phyloP scores from a whole-genome alignment of 92 coral and sea anemone species.

The Diadumene lineata region DNA sequence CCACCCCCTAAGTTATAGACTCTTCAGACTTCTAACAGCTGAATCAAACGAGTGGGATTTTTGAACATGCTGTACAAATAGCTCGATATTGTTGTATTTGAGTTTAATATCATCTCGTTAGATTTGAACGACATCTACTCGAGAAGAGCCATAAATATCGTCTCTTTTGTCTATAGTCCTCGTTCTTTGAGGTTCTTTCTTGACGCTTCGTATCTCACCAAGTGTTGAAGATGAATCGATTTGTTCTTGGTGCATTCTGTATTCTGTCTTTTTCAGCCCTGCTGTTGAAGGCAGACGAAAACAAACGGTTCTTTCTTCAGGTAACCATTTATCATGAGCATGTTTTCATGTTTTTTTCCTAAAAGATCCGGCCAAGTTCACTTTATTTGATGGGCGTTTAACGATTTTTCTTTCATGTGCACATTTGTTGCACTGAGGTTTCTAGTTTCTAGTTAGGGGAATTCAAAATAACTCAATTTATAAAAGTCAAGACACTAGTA shows the following conservation, averaged over 20 bases:
- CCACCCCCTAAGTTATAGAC: too few relatives aligned
- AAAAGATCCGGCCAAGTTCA: too few relatives aligned
- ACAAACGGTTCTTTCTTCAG: conserved; percentile 12
- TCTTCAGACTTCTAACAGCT: background rate
- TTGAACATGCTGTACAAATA: background rate
- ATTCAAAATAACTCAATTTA: too few relatives aligned
- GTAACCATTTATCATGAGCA: background rate
- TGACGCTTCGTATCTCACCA: too few relatives aligned
- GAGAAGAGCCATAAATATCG: background rate
- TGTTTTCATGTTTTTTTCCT: background rate
- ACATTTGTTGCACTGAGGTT: too few relatives aligned
- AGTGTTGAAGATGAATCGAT: conserved; percentile 25
- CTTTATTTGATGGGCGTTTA: background rate
- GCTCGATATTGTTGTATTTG: background rate
- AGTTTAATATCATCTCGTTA: background rate
- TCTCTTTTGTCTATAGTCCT: background rate
- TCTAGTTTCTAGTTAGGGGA: too few relatives aligned
- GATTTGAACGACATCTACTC: background rate
- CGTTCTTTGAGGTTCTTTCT: background rate
- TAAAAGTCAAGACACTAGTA: too few relatives aligned
- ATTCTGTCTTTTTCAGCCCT: conserved; percentile 16
- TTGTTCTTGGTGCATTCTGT: conserved; percentile 20
- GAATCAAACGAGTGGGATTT: background rate
- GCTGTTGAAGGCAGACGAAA: background rate
- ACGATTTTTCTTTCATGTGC: too few relatives aligned